phyloP scores from a whole-genome alignment of 2,888 invertebrate species.

The Abrostola tripartita region DNA sequence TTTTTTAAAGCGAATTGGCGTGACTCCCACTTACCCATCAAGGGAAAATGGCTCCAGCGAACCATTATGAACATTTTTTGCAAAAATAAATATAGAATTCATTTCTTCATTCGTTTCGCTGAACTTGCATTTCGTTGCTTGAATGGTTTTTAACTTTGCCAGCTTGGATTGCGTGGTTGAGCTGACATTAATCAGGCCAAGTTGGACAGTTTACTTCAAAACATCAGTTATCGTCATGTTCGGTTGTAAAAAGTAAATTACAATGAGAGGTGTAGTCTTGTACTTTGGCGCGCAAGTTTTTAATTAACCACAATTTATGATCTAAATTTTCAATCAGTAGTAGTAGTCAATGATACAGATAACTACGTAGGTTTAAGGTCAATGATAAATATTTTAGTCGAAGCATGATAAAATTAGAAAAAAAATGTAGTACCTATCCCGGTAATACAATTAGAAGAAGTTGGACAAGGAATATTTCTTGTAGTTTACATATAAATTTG shows the following conservation, averaged over 20 bases:
- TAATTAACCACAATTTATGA: no score
- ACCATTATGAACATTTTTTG: conserved; percentile 24
- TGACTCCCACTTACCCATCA: conserved; percentile 46
- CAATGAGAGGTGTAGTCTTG: neutral
- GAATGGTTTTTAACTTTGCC: conserved; percentile 26
- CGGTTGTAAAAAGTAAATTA: conserved; percentile 3
- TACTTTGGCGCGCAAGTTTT: no score
- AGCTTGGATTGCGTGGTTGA: conserved; percentile 25
- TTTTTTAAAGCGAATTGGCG: conserved; percentile 42
- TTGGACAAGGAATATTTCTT: no score
- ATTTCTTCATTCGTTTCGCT: conserved; percentile 36
- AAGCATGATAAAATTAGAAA: no score
- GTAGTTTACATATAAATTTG: no score
- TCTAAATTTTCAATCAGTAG: no score
- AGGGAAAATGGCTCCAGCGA: conserved; percentile 16
- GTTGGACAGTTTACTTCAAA: conserved; percentile 6
- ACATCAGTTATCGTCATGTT: neutral
- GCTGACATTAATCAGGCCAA: conserved; percentile 19
- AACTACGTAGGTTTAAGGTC: no score
- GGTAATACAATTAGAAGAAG: no score
- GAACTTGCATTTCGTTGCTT: conserved; percentile 32
- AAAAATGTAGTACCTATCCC: no score
- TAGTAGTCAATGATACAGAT: no score
- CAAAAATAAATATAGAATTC: conserved; percentile 34
- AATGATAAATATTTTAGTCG: no score